These are phyloP conservation scores for Drosophila helvetica DNA, from an alignment of 2,888 invertebrate genomes.

Conservation along the genomic window DNA sequence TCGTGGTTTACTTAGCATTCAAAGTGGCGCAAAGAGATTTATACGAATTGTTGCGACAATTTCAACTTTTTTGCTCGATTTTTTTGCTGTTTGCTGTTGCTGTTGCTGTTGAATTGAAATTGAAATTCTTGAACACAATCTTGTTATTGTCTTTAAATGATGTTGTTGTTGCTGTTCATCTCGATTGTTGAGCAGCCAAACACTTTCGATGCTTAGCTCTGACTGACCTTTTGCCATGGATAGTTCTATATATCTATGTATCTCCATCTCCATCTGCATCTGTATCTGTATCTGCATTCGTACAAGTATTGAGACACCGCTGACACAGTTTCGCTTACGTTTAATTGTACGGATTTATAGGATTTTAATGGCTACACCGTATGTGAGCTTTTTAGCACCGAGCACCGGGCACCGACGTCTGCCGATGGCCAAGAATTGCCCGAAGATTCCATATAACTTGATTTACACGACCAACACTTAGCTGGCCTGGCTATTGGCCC, in stretches of 20 bases:
- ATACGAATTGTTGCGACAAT: slow-evolving; percentile 65
- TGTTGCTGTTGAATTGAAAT: slow-evolving; percentile 37
- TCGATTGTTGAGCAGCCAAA: slow-evolving; percentile 22
- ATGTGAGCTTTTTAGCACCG: background rate
- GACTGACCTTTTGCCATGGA: slow-evolving; percentile 49
- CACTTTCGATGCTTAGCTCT: slow-evolving; percentile 37
- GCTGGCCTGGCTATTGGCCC: slow-evolving; percentile 2
- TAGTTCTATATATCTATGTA: slow-evolving; percentile 41
- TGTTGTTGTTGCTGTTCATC: slow-evolving; percentile 35
- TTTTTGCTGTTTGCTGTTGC: slow-evolving; percentile 7
- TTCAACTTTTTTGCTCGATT: slow-evolving; percentile 14
- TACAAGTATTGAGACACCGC: slow-evolving; percentile 10
- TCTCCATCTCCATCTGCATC: slow-evolving; percentile 9
- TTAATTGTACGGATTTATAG: slow-evolving; percentile 41
- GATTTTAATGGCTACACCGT: slow-evolving; percentile 28
- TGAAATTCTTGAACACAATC: slow-evolving; percentile 42
- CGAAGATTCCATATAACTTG: slow-evolving; percentile 8
- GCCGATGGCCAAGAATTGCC: slow-evolving; percentile 10
- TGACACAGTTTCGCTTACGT: slow-evolving; percentile 51
- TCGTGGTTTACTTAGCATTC: slow-evolving; percentile 62
- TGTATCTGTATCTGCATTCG: slow-evolving; percentile 2
- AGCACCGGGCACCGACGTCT: background rate
- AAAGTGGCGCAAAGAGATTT: slow-evolving; percentile 60
- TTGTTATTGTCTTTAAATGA: slow-evolving; percentile 40
- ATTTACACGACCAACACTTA: slow-evolving; percentile 8